These are phyloP conservation scores for Nasonovia ribisnigri DNA, from an alignment of 2,888 invertebrate species.

Conservation along the genomic window DNA sequence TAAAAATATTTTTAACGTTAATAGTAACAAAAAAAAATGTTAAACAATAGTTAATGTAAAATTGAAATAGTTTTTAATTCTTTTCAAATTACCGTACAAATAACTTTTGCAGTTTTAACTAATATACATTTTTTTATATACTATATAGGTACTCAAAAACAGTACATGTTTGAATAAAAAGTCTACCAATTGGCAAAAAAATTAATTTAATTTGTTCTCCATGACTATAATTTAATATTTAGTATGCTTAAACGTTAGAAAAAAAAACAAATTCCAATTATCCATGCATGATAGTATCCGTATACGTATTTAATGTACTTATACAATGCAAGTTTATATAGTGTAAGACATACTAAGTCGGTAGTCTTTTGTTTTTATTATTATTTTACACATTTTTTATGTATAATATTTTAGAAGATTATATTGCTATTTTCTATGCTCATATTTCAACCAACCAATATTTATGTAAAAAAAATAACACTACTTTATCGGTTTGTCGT, in stretches of 20 bases:
- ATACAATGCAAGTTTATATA: neutral
- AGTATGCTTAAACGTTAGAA: neutral
- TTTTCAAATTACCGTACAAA: neutral
- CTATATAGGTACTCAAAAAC: neutral
- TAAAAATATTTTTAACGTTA: neutral
- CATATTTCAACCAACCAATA: neutral
- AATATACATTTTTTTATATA: neutral
- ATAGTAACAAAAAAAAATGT: neutral
- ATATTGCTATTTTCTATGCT: constrained; percentile 8
- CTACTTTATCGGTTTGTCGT: neutral
- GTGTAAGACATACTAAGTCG: neutral
- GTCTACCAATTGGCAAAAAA: neutral
- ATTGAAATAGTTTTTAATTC: neutral
- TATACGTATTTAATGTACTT: neutral
- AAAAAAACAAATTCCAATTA: neutral
- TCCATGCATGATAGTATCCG: neutral
- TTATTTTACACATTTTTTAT: constrained; percentile 35
- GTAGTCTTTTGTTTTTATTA: neutral
- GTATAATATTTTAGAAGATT: constrained; percentile 16
- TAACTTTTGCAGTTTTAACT: neutral
- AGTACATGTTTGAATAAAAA: neutral
- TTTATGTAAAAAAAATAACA: constrained; percentile 12
- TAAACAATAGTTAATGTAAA: neutral
- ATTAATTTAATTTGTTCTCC: neutral
- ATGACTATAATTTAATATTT: neutral